Evolutionary conservation across 2,888 invertebrate genomes (phyloP).

Genomic region (Heliconius hortense): DNA sequence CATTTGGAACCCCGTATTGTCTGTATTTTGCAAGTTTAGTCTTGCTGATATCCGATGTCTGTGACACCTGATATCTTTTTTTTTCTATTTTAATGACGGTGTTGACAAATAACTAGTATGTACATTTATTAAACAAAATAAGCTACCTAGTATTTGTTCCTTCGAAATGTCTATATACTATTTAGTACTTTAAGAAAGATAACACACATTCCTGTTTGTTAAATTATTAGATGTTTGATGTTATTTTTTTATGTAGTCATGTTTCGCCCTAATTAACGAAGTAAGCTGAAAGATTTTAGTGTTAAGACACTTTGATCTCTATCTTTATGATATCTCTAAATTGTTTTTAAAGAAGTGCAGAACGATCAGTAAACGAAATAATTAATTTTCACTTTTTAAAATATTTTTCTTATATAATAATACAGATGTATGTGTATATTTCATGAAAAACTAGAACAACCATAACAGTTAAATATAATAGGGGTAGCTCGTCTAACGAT

Average conservation of each 20-base stretch:
- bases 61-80: not conserved
- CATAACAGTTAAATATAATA: conserved; percentile 4
- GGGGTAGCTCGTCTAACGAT: conserved; percentile 13
- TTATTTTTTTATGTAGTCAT: not conserved
- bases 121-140: too few relatives aligned
- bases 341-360: not conserved
- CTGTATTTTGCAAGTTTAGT: not conserved
- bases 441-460: not conserved
- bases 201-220: not conserved
- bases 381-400: not conserved
- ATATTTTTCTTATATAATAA: not conserved
- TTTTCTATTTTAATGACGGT: not conserved
- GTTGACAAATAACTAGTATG: not conserved
- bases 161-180: too few relatives aligned
- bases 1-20: not conserved
- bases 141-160: too few relatives aligned
- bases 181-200: too few relatives aligned
- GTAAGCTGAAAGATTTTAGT: not conserved
- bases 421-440: not conserved
- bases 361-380: not conserved
- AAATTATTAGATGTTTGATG: not conserved
- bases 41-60: not conserved
- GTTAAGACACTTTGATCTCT: not conserved
- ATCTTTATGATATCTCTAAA: not conserved
- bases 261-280: not conserved